These are phyloP conservation scores for Chrysolina americana DNA, from an alignment of 2,888 invertebrate genomes.

Conservation along the genomic window DNA sequence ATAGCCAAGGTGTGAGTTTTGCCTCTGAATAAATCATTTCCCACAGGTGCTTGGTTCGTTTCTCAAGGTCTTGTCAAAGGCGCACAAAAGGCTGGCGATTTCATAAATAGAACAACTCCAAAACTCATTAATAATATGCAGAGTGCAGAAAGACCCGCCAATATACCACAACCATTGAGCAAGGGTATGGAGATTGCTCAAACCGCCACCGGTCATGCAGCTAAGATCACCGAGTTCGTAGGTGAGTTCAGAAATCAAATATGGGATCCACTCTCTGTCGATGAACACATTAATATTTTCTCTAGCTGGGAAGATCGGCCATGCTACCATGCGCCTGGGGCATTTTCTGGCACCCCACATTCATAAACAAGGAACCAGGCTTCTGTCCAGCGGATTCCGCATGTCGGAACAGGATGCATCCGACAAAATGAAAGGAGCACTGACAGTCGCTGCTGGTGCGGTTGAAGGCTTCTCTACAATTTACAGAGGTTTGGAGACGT, in stretches of 20 bases:
- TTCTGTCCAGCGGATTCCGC: slow-evolving; percentile 73
- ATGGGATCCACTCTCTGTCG: not conserved
- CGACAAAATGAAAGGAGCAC: slow-evolving; percentile 73
- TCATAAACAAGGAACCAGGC: slow-evolving; percentile 75
- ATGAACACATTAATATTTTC: slow-evolving; percentile 4
- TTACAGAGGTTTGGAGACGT: slow-evolving; percentile 79
- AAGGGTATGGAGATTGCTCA: slow-evolving; percentile 77
- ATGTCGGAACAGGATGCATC: slow-evolving; percentile 73
- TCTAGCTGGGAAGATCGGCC: slow-evolving; percentile 75
- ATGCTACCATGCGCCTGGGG: slow-evolving; percentile 79
- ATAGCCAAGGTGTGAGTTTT: no score
- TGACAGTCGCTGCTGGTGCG: slow-evolving; percentile 81
- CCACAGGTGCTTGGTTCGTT: slow-evolving; percentile 76
- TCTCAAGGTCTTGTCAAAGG: slow-evolving; percentile 78
- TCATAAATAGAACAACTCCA: slow-evolving; percentile 75
- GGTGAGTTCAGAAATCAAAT: slow-evolving; percentile 68
- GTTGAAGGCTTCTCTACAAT: slow-evolving; percentile 81
- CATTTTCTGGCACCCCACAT: slow-evolving; percentile 79
- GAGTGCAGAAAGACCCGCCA: slow-evolving; percentile 68
- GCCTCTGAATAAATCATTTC: slow-evolving; percentile 12
- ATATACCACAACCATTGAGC: slow-evolving; percentile 73
- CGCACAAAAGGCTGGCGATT: slow-evolving; percentile 76
- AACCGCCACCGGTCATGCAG: slow-evolving; percentile 78
- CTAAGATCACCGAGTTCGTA: slow-evolving; percentile 78
- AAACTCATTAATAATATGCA: slow-evolving; percentile 74